Evolutionary conservation across 2,888 invertebrate genomes (phyloP).

Genomic region (Epirrhoe alternata): DNA sequence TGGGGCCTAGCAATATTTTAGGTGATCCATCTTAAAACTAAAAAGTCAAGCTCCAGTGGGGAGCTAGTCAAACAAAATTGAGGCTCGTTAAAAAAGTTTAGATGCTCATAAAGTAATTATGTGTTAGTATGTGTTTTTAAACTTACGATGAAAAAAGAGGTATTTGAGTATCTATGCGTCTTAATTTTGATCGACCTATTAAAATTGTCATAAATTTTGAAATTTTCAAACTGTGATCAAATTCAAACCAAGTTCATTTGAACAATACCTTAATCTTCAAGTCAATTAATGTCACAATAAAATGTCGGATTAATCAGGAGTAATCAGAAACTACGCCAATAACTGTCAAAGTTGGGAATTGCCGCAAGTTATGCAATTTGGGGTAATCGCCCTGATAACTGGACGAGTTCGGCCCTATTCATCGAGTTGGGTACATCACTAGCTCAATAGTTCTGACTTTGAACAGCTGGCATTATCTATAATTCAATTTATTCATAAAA

Average conservation of each 20-base stretch:
- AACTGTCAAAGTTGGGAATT: conserved; percentile 27
- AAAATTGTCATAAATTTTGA: neutral
- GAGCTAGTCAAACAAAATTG: too few species aligned
- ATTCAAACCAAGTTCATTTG: neutral
- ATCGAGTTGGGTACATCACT: neutral
- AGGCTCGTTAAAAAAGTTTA: too few species aligned
- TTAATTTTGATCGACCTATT: neutral
- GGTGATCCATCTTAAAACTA: too few species aligned
- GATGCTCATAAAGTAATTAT: too few species aligned
- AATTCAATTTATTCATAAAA: too few species aligned
- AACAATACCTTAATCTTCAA: conserved; percentile 12
- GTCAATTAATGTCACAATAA: conserved; percentile 19
- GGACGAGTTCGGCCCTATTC: neutral
- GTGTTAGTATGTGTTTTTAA: too few species aligned
- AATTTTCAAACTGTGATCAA: neutral
- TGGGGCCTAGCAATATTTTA: too few species aligned
- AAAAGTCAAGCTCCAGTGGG: too few species aligned
- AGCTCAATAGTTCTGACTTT: neutral
- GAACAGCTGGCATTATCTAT: too few species aligned
- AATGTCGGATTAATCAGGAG: conserved; percentile 10
- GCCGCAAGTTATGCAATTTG: conserved; percentile 26
- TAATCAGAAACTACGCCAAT: conserved; percentile 25
- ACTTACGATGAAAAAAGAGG: too few species aligned
- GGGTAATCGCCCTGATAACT: conserved; percentile 27
- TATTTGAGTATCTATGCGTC: neutral